Evolutionary conservation across 2,113 vertebrate genomes (phyloP).

Genomic region (Aythya baeri): DNA sequence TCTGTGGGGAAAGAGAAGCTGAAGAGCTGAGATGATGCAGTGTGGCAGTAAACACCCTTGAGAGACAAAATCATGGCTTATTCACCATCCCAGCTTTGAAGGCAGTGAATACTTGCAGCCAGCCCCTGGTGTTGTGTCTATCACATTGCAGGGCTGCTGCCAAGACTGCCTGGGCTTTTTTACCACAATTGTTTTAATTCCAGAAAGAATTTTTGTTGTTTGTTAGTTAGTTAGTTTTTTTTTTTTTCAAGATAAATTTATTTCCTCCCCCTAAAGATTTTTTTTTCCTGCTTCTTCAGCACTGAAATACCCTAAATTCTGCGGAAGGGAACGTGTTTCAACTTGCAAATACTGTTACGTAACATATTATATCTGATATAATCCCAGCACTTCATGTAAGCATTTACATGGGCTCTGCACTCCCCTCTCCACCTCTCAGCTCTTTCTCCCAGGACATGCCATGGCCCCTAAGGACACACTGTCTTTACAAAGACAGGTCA

Average conservation of each 20-base stretch:
- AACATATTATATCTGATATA: accelerated
- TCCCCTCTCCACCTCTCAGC: background rate
- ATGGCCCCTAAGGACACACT: background rate
- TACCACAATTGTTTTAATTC: background rate
- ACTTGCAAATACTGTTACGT: background rate
- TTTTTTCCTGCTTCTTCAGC: background rate
- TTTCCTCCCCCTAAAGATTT: background rate
- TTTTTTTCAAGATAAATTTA: background rate
- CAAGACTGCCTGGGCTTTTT: background rate
- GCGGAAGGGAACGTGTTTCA: background rate
- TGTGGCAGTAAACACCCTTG: background rate
- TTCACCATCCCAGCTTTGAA: background rate
- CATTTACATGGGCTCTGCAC: too few relatives aligned
- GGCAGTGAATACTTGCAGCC: background rate
- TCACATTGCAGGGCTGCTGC: background rate
- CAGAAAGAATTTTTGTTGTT: background rate
- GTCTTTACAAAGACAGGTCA: background rate
- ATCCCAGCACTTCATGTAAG: background rate
- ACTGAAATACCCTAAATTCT: background rate
- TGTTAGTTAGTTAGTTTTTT: background rate
- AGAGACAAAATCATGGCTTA: background rate
- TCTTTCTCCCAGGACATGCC: background rate
- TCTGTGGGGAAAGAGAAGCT: background rate
- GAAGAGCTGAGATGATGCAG: conserved; percentile 2
- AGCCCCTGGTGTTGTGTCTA: background rate